phyloP scores from a whole-genome alignment of 2,797 vertebrate species.

The Gobionotothen gibberifrons region DNA sequence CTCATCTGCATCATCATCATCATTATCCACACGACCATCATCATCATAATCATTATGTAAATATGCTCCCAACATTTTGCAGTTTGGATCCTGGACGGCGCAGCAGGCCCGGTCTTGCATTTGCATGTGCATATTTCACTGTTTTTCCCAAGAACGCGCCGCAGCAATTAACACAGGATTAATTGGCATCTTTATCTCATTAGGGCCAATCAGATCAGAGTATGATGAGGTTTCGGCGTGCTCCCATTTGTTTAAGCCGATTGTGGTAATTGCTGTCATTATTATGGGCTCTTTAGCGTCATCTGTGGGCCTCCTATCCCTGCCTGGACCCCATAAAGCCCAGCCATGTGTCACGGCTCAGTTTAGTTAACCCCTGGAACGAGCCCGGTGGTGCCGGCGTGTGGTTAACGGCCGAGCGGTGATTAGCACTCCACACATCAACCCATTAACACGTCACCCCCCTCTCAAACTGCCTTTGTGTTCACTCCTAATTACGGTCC shows the following conservation, averaged over 20 bases:
- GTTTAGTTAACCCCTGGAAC: slow-evolving; percentile 94
- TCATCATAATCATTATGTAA: slow-evolving; percentile 74
- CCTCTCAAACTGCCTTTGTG: slow-evolving; percentile 66
- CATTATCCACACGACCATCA: slow-evolving; percentile 57
- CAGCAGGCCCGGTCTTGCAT: slow-evolving; percentile 92
- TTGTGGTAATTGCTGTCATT: slow-evolving; percentile 99
- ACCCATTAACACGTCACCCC: slow-evolving; percentile 71
- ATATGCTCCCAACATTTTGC: slow-evolving; percentile 62
- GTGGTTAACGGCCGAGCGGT: slow-evolving; percentile 75
- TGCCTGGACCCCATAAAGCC: slow-evolving; percentile 90
- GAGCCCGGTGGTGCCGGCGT: slow-evolving; percentile 67
- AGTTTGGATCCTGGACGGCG: slow-evolving; percentile 68
- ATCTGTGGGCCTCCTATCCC: slow-evolving; percentile 85
- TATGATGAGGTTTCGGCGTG: slow-evolving; percentile 98
- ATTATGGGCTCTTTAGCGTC: slow-evolving; percentile 98
- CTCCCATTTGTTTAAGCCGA: slow-evolving; percentile 99
- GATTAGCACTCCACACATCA: slow-evolving; percentile 79
- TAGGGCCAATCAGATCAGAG: slow-evolving; percentile 99
- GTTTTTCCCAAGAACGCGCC: slow-evolving; percentile 92
- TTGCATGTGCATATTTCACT: slow-evolving; percentile 96
- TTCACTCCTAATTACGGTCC: slow-evolving; percentile 66
- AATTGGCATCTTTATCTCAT: slow-evolving; percentile 99
- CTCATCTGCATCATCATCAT: slow-evolving; percentile 56
- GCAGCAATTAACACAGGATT: slow-evolving; percentile 99
- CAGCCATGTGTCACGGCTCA: slow-evolving; percentile 93